Conservation (phyloP, 2,888 invertebrate species). For the Idaea dimidiata region DNA sequence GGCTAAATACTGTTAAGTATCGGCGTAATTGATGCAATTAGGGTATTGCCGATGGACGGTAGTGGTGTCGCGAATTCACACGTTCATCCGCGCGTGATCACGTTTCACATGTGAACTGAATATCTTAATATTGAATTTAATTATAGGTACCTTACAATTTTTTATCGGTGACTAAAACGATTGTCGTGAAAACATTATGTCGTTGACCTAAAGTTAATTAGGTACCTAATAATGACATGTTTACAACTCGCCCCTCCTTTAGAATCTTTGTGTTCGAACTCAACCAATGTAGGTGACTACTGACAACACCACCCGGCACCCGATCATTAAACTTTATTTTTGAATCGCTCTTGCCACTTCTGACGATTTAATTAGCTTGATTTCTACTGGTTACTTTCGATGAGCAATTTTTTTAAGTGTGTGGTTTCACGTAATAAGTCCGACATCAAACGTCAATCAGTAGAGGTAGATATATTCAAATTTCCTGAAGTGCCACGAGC, state of each 20-base stretch:
- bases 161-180: conserved; percentile 25
- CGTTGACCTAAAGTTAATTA: conserved; percentile 12
- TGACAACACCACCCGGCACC: no score
- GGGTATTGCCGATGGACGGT: conserved; percentile 38
- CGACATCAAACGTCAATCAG: no score
- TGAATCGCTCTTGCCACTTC: no score
- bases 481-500: no score
- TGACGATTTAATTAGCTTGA: no score
- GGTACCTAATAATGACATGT: conserved; percentile 5
- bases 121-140: conserved; percentile 43
- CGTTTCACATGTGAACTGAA: conserved; percentile 52
- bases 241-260: neutral
- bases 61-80: conserved; percentile 40
- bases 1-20: conserved; percentile 42
- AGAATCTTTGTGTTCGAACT: neutral
- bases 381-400: no score
- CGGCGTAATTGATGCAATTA: conserved; percentile 61
- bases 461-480: no score
- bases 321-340: no score
- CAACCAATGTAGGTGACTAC: no score
- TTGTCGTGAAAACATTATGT: conserved; percentile 23
- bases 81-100: conserved; percentile 47
- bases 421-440: no score
- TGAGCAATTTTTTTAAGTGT: no score
- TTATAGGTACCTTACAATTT: no score